Conservation (phyloP, 2,113 vertebrate species). For the Nothoprocta pentlandii region DNA sequence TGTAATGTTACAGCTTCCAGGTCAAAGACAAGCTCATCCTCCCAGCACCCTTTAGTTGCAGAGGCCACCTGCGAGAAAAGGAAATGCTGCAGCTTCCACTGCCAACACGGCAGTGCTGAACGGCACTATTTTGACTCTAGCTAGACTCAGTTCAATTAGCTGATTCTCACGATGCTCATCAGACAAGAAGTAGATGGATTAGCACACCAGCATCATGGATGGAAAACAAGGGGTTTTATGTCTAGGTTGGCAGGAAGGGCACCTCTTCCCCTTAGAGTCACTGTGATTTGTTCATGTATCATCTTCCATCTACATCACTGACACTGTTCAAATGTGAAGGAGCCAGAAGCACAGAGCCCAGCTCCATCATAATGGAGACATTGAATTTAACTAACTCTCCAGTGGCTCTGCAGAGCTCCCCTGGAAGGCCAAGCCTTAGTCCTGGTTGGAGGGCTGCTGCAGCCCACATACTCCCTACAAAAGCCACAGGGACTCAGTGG, state of each 20-base stretch:
- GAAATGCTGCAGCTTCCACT: background rate
- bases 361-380: background rate
- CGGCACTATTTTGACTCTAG: background rate
- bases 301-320: background rate
- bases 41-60: background rate
- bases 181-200: fast-evolving
- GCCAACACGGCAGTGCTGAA: background rate
- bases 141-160: background rate
- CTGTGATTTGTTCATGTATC: background rate
- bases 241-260: background rate
- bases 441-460: background rate
- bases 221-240: background rate
- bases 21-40: background rate
- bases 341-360: background rate
- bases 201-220: background rate
- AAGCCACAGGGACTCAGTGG: background rate
- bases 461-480: background rate
- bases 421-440: background rate
- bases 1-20: background rate
- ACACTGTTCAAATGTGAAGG: background rate
- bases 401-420: background rate
- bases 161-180: background rate
- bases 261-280: background rate
- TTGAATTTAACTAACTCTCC: background rate
- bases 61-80: background rate